These are phyloP conservation scores for Therioaphis trifolii DNA, from an alignment of 2,888 invertebrate genomes.

Conservation along the genomic window DNA sequence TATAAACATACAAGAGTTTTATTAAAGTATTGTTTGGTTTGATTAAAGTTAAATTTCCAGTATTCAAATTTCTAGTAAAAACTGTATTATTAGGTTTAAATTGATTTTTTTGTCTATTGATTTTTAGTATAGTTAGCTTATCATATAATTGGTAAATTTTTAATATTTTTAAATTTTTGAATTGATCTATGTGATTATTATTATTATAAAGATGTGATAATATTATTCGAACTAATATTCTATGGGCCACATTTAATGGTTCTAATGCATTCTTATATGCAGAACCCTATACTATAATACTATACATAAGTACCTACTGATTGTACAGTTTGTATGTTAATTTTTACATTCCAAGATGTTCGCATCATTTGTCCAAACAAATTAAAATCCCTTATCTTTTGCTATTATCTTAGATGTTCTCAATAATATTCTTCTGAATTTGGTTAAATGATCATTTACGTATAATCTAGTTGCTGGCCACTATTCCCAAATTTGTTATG, in stretches of 20 bases:
- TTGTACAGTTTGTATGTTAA: background rate
- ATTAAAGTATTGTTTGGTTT: background rate
- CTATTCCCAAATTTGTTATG: background rate
- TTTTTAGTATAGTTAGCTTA: background rate
- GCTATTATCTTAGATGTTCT: background rate
- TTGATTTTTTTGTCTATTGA: slow-evolving; percentile 2
- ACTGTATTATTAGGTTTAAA: background rate
- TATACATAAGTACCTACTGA: background rate
- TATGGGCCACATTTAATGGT: background rate
- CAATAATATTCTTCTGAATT: background rate
- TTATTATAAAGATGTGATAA: background rate
- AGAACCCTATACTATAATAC: background rate
- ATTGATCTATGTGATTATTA: background rate
- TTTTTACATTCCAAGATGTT: background rate
- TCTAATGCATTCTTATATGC: background rate
- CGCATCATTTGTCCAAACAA: background rate
- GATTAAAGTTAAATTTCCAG: too few species aligned
- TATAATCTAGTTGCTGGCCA: background rate
- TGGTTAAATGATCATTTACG: background rate
- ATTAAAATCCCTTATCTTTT: background rate
- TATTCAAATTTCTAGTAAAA: background rate
- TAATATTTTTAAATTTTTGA: background rate
- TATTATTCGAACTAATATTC: background rate
- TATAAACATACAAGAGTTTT: background rate
- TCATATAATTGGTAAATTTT: too few species aligned